Conservation (phyloP, 2,113 vertebrate genomes). For the Myodes glareolus region DNA sequence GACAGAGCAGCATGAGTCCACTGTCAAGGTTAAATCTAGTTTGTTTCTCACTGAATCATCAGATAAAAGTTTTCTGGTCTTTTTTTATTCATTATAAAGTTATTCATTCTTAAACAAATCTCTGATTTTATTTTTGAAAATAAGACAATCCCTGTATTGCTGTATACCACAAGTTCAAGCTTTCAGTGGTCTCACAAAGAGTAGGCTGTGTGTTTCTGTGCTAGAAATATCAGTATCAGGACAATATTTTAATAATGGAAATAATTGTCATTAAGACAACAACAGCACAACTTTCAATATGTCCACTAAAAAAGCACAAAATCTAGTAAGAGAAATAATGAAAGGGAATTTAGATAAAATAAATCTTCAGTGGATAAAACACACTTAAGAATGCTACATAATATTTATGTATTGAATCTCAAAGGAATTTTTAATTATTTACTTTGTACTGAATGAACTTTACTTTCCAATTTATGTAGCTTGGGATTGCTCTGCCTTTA, state of each 20-base stretch:
- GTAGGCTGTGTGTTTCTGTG: neutral
- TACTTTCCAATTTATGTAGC: neutral
- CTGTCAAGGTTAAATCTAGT: neutral
- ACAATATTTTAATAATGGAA: constrained; percentile 12
- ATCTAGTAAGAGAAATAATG: neutral
- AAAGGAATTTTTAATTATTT: constrained; percentile 36
- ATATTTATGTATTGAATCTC: constrained; percentile 17
- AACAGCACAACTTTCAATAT: neutral
- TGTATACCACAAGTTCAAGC: neutral
- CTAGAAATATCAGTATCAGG: constrained; percentile 7
- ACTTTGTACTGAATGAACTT: neutral
- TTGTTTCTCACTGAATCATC: neutral
- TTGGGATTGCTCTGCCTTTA: neutral
- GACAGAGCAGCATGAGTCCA: neutral
- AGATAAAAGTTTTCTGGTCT: neutral
- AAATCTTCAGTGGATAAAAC: neutral
- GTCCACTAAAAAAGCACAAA: neutral
- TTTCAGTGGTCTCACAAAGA: neutral
- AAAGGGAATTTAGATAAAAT: neutral
- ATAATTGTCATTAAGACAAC: constrained; percentile 26
- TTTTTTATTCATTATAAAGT: neutral
- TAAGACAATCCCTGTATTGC: neutral
- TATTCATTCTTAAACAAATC: constrained; percentile 1
- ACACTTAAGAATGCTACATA: neutral
- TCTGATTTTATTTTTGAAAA: constrained; percentile 18